Conservation (phyloP, 2,888 invertebrate genomes). For the Cheilosia variabilis region DNA sequence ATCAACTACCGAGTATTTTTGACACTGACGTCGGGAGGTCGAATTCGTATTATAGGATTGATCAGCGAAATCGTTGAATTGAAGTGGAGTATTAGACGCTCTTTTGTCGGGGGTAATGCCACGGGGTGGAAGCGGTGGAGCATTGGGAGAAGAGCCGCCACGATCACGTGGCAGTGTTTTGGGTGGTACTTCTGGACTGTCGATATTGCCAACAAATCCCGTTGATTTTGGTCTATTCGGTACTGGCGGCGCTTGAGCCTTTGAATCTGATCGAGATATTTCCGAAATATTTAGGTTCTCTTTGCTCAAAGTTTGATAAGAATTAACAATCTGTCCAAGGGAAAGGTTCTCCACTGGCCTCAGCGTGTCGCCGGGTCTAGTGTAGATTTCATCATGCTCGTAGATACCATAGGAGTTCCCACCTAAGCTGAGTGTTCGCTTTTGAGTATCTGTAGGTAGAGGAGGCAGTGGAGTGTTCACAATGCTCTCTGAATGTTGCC, state of each 20-base stretch:
- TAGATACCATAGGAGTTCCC: conserved; percentile 85
- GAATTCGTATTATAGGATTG: conserved; percentile 78
- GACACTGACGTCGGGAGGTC: conserved; percentile 77
- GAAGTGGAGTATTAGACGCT: conserved; percentile 82
- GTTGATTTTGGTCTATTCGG: conserved; percentile 87
- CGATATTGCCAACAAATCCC: conserved; percentile 84
- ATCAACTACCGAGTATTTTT: conserved; percentile 84
- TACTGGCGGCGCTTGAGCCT: conserved; percentile 85
- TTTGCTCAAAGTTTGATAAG: conserved; percentile 82
- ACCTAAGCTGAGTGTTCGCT: conserved; percentile 84
- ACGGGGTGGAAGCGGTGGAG: conserved; percentile 92
- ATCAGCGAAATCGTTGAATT: conserved; percentile 81
- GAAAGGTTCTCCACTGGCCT: conserved; percentile 80
- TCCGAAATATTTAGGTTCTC: conserved; percentile 79
- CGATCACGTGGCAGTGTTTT: conserved; percentile 81
- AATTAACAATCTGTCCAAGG: conserved; percentile 76
- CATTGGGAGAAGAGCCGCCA: conserved; percentile 84
- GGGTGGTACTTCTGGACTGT: conserved; percentile 84
- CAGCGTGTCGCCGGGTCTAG: conserved; percentile 86
- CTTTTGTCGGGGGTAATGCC: conserved; percentile 86
- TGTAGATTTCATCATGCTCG: conserved; percentile 89
- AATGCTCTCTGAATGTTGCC: conserved; percentile 91
- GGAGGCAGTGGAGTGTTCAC: conserved; percentile 93
- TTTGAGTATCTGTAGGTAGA: conserved; percentile 86
- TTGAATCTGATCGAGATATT: conserved; percentile 54